Conservation (phyloP, 2,888 invertebrate genomes). For the Erynnis tages region DNA sequence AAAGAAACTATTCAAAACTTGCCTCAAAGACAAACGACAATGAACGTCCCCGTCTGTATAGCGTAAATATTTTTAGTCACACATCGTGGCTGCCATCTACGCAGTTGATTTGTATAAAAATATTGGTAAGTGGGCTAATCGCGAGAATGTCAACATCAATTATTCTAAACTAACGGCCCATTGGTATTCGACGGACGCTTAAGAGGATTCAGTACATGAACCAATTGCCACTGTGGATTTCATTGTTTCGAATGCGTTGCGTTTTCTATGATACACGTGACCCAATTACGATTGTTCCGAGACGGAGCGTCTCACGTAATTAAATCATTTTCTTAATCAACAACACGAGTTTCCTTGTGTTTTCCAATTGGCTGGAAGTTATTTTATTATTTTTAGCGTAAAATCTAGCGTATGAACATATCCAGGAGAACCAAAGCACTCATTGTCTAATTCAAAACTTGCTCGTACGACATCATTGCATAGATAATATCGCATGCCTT, state of each 20-base stretch:
- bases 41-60: neutral
- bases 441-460: too few relatives aligned
- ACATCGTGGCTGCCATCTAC: neutral
- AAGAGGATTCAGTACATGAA: slow-evolving; percentile 23
- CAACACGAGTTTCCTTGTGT: too few relatives aligned
- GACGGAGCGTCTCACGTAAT: neutral
- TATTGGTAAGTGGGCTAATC: slow-evolving; percentile 7
- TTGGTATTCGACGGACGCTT: slow-evolving; percentile 14
- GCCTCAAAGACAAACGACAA: neutral
- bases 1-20: neutral
- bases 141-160: slow-evolving; percentile 18
- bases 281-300: slow-evolving; percentile 9
- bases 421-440: too few relatives aligned
- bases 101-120: slow-evolving; percentile 3
- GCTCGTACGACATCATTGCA: too few relatives aligned
- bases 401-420: too few relatives aligned
- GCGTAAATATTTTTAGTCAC: slow-evolving; percentile 7
- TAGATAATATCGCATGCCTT: too few relatives aligned
- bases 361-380: too few relatives aligned
- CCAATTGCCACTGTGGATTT: slow-evolving; percentile 20
- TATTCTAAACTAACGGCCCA: slow-evolving; percentile 5
- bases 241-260: slow-evolving; percentile 17
- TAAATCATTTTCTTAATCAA: slow-evolving; percentile 1
- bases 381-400: too few relatives aligned
- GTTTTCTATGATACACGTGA: slow-evolving; percentile 17